Conservation (phyloP, 2,113 vertebrate genomes). For the Paracanthobrama guichenoti region DNA sequence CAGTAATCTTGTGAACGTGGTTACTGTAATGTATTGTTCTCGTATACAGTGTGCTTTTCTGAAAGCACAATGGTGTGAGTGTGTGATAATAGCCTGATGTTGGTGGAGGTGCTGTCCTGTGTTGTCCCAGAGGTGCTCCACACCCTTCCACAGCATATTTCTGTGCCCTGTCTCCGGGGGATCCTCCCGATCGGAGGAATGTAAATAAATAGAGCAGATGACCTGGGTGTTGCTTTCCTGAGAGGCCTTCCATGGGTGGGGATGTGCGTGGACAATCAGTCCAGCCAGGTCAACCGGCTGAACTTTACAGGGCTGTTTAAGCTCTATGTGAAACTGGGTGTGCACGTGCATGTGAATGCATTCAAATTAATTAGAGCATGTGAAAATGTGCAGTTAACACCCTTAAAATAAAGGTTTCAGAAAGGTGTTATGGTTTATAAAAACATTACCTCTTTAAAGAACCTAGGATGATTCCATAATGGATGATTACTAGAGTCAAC, state of each 20-base stretch:
- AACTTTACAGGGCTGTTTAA: conserved; percentile 23
- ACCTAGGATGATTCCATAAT: not conserved
- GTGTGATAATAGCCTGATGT: conserved; percentile 51
- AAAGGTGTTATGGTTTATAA: not conserved
- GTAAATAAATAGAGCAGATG: conserved; percentile 73
- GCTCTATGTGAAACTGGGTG: conserved; percentile 8
- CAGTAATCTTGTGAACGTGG: not conserved
- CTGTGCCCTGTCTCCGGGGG: conserved; percentile 63
- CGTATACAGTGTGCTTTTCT: not conserved
- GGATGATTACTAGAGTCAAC: not conserved
- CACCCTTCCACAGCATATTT: conserved; percentile 62
- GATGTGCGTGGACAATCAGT: conserved; percentile 48
- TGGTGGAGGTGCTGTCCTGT: conserved; percentile 63
- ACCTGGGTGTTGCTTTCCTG: conserved; percentile 75
- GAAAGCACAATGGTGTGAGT: not conserved
- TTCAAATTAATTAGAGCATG: conserved; percentile 17
- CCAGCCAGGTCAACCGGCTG: conserved; percentile 48
- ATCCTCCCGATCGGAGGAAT: conserved; percentile 57
- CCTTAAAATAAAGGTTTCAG: not conserved
- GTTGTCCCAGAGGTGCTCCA: conserved; percentile 48
- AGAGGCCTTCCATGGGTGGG: conserved; percentile 65
- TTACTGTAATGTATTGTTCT: conserved; percentile 45
- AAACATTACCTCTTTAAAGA: not conserved
- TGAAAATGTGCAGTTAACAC: not conserved
- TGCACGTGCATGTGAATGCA: conserved; percentile 8